These are phyloP conservation scores for Dorcus parallelipipedus DNA, from an alignment of 2,888 invertebrate genomes.

Conservation along the genomic window DNA sequence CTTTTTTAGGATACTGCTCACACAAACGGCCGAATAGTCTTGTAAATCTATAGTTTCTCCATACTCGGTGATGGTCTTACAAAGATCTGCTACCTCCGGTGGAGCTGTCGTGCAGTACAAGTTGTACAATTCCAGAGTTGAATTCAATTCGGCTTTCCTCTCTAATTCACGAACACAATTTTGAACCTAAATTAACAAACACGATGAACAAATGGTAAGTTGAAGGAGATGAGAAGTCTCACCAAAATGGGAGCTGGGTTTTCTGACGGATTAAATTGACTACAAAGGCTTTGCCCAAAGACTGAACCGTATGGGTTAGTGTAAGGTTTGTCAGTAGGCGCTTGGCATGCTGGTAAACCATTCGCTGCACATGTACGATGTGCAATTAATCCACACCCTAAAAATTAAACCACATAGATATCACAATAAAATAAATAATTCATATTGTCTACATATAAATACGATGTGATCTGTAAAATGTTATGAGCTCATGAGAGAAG, in stretches of 20 bases:
- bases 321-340: constrained; percentile 36
- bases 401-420: constrained; percentile 12
- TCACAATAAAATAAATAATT: too few relatives aligned
- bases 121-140: constrained; percentile 61
- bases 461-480: too few relatives aligned
- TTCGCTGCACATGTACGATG: constrained; percentile 68
- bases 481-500: too few relatives aligned
- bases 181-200: constrained; percentile 17
- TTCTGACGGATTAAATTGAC: constrained; percentile 58
- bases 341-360: constrained; percentile 58
- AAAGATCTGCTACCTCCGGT: constrained; percentile 58
- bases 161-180: constrained; percentile 61
- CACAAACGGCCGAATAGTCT: constrained; percentile 53
- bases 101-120: constrained; percentile 63
- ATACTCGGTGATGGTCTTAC: constrained; percentile 51
- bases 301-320: constrained; percentile 44
- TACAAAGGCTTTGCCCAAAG: constrained; percentile 62
- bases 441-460: too few relatives aligned
- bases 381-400: constrained; percentile 67
- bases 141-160: constrained; percentile 51
- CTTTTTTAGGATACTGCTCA: constrained; percentile 65
- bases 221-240: constrained; percentile 15
- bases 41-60: constrained; percentile 46
- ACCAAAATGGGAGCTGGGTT: constrained; percentile 59
- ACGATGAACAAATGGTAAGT: constrained; percentile 35